Evolutionary conservation across 2,113 vertebrate genomes (phyloP).

Genomic region (Upupa epops): DNA sequence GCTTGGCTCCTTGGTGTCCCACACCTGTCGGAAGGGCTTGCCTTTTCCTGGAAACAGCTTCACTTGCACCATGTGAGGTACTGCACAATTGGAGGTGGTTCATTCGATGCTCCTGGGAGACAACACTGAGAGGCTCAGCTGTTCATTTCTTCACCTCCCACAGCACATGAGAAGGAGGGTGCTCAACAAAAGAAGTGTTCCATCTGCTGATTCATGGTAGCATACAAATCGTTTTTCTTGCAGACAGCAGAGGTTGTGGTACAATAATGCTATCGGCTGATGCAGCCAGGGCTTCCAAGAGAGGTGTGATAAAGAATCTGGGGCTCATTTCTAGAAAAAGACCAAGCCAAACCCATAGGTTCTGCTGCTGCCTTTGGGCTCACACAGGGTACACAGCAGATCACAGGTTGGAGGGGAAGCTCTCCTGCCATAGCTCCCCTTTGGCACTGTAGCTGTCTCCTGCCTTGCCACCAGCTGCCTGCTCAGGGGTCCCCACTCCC

Average conservation of each 20-base stretch:
- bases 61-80: neutral
- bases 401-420: neutral
- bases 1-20: slow-evolving; percentile 48
- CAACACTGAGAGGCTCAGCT: slow-evolving; percentile 27
- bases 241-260: neutral
- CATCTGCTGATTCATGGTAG: slow-evolving; percentile 59
- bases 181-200: neutral
- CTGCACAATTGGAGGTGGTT: neutral
- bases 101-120: slow-evolving; percentile 37
- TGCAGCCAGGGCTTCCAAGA: neutral
- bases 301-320: neutral
- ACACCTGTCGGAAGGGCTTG: slow-evolving; percentile 34
- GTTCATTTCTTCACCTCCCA: slow-evolving; percentile 29
- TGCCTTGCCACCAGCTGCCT: neutral
- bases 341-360: neutral
- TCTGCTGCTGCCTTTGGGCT: neutral
- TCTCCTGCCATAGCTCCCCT: neutral
- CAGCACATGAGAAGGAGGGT: neutral
- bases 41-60: slow-evolving; percentile 11
- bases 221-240: neutral
- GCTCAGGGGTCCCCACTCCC: neutral
- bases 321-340: neutral
- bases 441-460: neutral
- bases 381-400: neutral
- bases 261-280: slow-evolving; percentile 4